Percentiles rank a stretch among this genome's conserved stretches.
Conservation (phyloP, 1,140 invertebrate genomes). For the Brachionus manjavacas region DNA sequence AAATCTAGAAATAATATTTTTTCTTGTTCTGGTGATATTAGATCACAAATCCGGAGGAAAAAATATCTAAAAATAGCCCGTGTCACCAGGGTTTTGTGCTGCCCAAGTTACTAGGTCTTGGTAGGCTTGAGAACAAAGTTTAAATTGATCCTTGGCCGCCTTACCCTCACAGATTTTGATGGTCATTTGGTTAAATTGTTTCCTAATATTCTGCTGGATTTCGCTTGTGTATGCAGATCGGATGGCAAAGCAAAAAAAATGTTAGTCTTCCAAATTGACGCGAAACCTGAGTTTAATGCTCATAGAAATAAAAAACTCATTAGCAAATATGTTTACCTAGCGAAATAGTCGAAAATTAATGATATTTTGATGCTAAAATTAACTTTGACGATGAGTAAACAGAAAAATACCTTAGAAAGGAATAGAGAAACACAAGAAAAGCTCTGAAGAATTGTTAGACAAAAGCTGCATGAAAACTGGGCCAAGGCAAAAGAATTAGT, state of each 20-base stretch:
- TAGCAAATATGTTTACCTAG: neutral
- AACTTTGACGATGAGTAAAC: neutral
- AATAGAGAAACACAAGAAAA: neutral
- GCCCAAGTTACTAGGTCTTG: too few species aligned
- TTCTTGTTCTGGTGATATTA: too few species aligned
- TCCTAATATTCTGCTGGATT: neutral
- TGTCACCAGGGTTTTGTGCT: too few species aligned
- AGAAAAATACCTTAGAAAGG: neutral
- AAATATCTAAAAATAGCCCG: too few species aligned
- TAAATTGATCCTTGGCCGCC: too few species aligned
- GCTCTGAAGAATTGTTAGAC: neutral
- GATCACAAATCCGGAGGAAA: too few species aligned
- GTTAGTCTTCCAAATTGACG: neutral
- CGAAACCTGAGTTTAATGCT: neutral
- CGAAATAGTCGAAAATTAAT: neutral
- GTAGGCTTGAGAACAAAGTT: too few species aligned
- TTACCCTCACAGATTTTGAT: neutral
- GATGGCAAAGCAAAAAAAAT: neutral
- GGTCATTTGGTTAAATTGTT: neutral
- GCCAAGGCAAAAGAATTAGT: neutral
- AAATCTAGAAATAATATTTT: too few species aligned
- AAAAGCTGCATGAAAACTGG: neutral
- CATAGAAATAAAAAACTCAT: neutral
- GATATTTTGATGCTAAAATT: neutral
- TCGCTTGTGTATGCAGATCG: neutral